phyloP scores from a whole-genome alignment of 2,888 invertebrate species.

The Cheilosia grossa region DNA sequence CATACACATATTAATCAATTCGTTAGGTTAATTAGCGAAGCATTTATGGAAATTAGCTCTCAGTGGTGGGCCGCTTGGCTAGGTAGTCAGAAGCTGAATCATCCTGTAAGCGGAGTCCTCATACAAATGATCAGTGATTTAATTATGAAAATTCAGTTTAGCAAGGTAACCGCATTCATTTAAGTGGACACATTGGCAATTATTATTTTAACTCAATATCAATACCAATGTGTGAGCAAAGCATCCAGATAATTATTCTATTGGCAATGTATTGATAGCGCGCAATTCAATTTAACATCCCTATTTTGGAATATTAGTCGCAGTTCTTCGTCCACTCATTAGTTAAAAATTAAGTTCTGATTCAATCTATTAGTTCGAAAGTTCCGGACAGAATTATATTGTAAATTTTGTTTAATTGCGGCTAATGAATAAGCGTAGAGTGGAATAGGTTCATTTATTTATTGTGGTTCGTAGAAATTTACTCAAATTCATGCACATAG shows the following conservation, averaged over 20 bases:
- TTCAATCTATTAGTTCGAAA: no score
- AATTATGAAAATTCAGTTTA: constrained; percentile 60
- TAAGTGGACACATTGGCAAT: constrained; percentile 25
- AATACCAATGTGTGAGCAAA: constrained; percentile 9
- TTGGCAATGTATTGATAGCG: neutral
- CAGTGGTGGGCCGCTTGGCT: neutral
- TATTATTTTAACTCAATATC: constrained; percentile 53
- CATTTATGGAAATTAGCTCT: constrained; percentile 59
- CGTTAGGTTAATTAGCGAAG: constrained; percentile 61
- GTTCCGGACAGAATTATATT: no score
- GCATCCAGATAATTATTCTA: constrained; percentile 42
- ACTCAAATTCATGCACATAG: no score
- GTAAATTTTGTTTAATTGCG: no score
- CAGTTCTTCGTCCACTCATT: neutral
- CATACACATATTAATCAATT: constrained; percentile 64
- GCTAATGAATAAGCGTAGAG: no score
- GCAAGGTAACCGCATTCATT: constrained; percentile 35
- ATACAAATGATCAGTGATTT: constrained; percentile 40
- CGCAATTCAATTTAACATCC: no score
- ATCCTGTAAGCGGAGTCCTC: neutral
- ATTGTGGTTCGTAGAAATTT: no score
- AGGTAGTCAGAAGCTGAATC: neutral
- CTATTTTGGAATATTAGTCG: neutral
- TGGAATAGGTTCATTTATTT: no score
- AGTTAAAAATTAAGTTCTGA: no score